These are phyloP conservation scores for Scaptodrosophila latifasciaeformis DNA, from an alignment of 2,888 invertebrate species.

Conservation along the genomic window DNA sequence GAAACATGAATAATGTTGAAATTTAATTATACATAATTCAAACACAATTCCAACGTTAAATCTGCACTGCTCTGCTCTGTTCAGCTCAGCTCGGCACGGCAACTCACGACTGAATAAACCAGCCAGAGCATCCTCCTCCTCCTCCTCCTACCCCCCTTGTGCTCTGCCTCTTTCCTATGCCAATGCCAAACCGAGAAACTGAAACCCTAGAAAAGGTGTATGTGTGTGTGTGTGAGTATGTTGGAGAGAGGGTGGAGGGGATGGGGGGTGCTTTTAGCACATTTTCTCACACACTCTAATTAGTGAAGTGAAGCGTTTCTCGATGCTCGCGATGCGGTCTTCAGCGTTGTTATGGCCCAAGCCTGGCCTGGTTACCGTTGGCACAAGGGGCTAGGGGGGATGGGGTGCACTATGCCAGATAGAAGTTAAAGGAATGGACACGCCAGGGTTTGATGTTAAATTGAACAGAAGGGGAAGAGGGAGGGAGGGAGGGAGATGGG, in stretches of 20 bases:
- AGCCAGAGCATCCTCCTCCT: conserved; percentile 21
- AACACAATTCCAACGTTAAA: conserved; percentile 49
- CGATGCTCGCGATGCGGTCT: too few species aligned
- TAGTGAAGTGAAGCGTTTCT: conserved; percentile 56
- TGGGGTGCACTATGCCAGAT: too few species aligned
- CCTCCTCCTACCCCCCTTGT: background rate
- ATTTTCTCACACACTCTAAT: conserved; percentile 52
- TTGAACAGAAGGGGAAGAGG: background rate
- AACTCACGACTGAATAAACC: conserved; percentile 41
- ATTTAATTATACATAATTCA: conserved; percentile 64
- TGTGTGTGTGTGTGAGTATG: too few species aligned
- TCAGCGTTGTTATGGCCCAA: too few species aligned
- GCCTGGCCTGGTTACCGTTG: too few species aligned
- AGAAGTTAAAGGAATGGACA: too few species aligned
- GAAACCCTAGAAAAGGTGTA: too few species aligned
- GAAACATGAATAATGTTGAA: conserved; percentile 54
- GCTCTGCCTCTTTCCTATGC: background rate
- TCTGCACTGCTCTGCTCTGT: conserved; percentile 25
- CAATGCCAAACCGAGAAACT: too few species aligned
- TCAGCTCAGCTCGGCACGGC: conserved; percentile 12
- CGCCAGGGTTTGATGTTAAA: too few species aligned
- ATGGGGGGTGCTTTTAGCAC: conserved; percentile 15
- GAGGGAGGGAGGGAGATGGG: conserved; percentile 7
- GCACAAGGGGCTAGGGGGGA: too few species aligned
- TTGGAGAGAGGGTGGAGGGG: too few species aligned